A percentile compares a stretch with the other conserved stretches of the same genome.
Conservation (phyloP, 2,113 vertebrate species). For the Eonycteris spelaea region DNA sequence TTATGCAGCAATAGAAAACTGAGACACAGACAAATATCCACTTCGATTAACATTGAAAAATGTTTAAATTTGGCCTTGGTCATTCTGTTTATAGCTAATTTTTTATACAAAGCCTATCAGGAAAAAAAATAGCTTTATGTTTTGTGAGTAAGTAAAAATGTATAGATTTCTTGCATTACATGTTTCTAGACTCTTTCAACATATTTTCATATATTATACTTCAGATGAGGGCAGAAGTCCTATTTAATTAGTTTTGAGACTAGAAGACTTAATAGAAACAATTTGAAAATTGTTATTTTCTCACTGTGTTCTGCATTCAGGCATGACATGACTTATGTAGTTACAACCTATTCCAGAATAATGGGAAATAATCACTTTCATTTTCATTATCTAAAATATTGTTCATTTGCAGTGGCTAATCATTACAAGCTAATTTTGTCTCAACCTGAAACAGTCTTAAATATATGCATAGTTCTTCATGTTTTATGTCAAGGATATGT, state of each 20-base stretch:
- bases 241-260: neutral
- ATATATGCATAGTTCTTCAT: neutral
- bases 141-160: neutral
- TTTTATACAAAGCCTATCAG: neutral
- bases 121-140: neutral
- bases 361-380: neutral
- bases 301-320: neutral
- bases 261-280: slow-evolving; percentile 16
- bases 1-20: neutral
- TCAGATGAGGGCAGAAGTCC: neutral
- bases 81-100: neutral
- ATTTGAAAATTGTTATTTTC: slow-evolving; percentile 25
- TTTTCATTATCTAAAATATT: neutral
- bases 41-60: neutral
- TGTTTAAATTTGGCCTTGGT: neutral
- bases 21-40: neutral
- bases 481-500: neutral
- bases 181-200: neutral
- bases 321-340: neutral
- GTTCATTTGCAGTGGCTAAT: neutral
- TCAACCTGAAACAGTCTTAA: neutral
- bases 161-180: neutral
- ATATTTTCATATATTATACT: neutral
- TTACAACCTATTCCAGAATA: neutral
- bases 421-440: neutral